A percentile compares a stretch with the other conserved stretches of the same genome.
phyloP scores from a whole-genome alignment of 2,113 vertebrate species.

The Eubucco bourcierii region DNA sequence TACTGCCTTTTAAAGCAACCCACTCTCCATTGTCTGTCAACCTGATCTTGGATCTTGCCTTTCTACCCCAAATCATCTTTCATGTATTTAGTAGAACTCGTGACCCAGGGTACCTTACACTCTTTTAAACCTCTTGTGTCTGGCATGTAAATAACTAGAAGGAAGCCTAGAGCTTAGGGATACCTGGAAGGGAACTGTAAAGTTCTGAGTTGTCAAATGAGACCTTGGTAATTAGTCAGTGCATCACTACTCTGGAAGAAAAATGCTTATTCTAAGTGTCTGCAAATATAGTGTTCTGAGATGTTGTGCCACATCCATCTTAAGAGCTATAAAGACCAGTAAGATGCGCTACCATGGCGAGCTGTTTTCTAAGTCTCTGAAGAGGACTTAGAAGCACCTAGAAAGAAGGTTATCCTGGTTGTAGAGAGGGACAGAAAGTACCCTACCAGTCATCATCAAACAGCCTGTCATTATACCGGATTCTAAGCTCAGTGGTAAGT shows the following conservation, averaged over 20 bases:
- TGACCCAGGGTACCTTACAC: background rate
- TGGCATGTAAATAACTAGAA: background rate
- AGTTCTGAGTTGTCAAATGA: background rate
- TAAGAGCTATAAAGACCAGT: background rate
- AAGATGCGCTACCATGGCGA: fast-evolving
- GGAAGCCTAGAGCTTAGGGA: background rate
- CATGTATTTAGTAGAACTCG: background rate
- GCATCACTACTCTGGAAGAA: background rate
- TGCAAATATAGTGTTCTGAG: background rate
- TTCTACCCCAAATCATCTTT: background rate
- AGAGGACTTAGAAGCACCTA: background rate
- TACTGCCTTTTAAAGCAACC: background rate
- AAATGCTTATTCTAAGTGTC: background rate
- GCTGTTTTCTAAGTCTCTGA: background rate
- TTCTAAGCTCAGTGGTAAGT: background rate
- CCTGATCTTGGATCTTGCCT: background rate
- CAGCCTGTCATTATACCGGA: background rate
- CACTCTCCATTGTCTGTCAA: fast-evolving
- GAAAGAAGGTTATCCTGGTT: background rate
- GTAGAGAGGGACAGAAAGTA: background rate
- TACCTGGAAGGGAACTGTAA: background rate
- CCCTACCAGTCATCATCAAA: background rate
- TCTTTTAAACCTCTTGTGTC: background rate
- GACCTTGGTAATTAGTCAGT: background rate
- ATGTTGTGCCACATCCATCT: background rate